Evolutionary conservation across 2,797 vertebrate species (phyloP).

Genomic region (Gymnothorax javanicus): DNA sequence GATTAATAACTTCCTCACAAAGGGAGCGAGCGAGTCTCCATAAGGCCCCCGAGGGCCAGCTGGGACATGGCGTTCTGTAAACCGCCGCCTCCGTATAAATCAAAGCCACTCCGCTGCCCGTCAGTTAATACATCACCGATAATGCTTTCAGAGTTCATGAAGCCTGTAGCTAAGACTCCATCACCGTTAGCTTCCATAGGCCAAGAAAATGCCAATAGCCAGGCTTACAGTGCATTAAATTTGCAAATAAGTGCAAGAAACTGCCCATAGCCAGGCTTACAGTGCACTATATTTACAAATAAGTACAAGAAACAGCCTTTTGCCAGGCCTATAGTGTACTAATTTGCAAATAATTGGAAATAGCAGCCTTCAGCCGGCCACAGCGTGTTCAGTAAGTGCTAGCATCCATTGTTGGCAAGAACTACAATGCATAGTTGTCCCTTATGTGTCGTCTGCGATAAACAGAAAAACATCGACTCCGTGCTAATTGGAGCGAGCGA

Average conservation of each 20-base stretch:
- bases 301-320: no score
- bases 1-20: not conserved
- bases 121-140: not conserved
- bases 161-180: not conserved
- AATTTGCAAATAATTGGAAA: no score
- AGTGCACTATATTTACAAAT: no score
- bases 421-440: not conserved
- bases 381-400: no score
- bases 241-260: no score
- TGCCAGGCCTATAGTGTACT: no score
- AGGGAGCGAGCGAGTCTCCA: not conserved
- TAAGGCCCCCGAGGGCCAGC: not conserved
- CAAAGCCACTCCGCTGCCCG: not conserved
- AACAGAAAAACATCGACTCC: not conserved
- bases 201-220: no score
- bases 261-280: no score
- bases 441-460: no score
- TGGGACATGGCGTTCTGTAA: not conserved
- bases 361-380: no score
- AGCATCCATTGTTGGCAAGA: not conserved
- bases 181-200: not conserved
- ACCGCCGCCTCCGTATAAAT: not conserved
- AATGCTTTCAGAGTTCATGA: not conserved
- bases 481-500: not conserved
- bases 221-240: no score